Evolutionary conservation across 2,113 vertebrate genomes (phyloP), one percentile per base, ranked within the genome.

Genomic region (Psophia crepitans): DNA sequence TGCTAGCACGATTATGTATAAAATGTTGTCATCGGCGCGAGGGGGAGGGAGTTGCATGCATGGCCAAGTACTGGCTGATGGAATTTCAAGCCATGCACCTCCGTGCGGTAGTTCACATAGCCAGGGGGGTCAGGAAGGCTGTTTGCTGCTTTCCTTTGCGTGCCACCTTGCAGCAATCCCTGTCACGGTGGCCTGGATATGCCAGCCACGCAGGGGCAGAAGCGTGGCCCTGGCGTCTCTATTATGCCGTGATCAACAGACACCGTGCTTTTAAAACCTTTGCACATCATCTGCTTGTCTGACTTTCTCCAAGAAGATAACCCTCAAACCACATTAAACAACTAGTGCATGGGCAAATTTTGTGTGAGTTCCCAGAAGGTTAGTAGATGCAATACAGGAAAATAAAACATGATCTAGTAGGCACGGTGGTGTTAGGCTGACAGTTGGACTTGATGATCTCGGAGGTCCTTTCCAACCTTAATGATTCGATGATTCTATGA

Each of bases 101-200:
- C 23, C 0, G 2, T 0, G 0, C 35, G 32, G 21, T 23, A 17
- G 32, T 3, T 77, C 21, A 57, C 1, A 1, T 9, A 30, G 13
- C 18, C 35, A 32, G 12, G 54, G 28, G 4, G 9, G 6, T 8
- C 27, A 13, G 14, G 13, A 41, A 70, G 12, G 61, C 23, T 76
- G 11, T n/a, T 27, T 32, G 78, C 33, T 21, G 5, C 35, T 68
- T 27, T n/a, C 28, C 23, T 12, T 16, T 14, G 5, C 0, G 0
- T 32, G 57, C 12, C 11, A 6, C 33, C 33, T 35, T 51, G 51
- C 26, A 9, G 14, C 13, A 18, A 35, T 56, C 37, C 30, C 27
- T 19, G 20, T 20, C 61, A 8, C 0, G 0, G 41, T 32, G 33
- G 54, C 35, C 48, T 70, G 84, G 14, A 2, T 11, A 16, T 0